These are phyloP conservation scores for Rhinichthys osculus DNA, from an alignment of 2,797 vertebrate genomes.

Conservation along the genomic window DNA sequence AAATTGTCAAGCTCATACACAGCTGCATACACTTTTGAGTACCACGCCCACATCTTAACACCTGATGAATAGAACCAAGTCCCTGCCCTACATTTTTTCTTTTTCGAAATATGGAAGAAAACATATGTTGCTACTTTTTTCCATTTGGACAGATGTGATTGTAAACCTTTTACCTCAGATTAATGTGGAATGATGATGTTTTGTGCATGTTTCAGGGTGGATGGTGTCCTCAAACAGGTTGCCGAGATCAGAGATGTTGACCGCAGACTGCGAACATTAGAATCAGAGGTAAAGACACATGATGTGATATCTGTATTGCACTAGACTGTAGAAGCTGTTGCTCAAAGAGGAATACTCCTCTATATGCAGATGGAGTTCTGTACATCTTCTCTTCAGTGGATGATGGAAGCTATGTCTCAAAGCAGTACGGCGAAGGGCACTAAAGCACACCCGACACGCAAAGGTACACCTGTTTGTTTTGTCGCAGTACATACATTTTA, in stretches of 20 bases:
- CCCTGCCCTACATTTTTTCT: neutral
- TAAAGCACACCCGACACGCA: slow-evolving; percentile 71
- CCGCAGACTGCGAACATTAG: slow-evolving; percentile 81
- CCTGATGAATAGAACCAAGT: neutral
- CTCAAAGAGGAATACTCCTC: neutral
- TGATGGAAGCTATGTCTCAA: slow-evolving; percentile 83
- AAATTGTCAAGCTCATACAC: no score
- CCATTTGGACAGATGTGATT: neutral
- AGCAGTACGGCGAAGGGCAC: slow-evolving; percentile 74
- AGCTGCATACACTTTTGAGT: neutral
- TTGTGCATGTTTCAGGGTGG: slow-evolving; percentile 72
- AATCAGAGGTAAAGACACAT: slow-evolving; percentile 78
- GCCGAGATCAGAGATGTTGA: slow-evolving; percentile 82
- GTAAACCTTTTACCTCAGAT: neutral
- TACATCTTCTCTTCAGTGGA: slow-evolving; percentile 82
- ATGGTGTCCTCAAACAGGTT: slow-evolving; percentile 82
- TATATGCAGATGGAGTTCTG: slow-evolving; percentile 84
- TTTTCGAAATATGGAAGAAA: neutral
- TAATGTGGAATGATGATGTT: neutral
- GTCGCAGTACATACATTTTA: neutral
- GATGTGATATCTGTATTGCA: neutral
- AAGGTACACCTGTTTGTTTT: slow-evolving; percentile 61
- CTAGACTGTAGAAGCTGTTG: neutral
- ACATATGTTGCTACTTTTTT: neutral
- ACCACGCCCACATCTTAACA: neutral